Evolutionary conservation across 2,888 invertebrate species (phyloP), one percentile per base, ranked within the genome.

Genomic region (Willowsia nigromaculata): DNA sequence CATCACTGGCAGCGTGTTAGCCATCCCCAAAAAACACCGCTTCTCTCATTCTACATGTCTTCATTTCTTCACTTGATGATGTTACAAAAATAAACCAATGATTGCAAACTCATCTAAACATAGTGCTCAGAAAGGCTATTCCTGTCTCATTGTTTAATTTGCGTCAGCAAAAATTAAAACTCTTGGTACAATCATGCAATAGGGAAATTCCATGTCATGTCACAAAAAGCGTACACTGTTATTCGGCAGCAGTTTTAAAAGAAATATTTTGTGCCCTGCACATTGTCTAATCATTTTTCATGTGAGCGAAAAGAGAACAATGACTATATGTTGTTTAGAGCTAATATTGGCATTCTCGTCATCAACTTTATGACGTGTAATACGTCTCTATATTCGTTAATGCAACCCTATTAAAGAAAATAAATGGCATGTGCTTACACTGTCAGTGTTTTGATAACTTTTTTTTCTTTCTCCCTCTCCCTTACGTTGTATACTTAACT

Each of bases 11-110:
- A 50, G 33, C 62, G 22, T 30, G 1, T 33, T 18, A 50, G 47
- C 68, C 83, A 83, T 68, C 83, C 47, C 27, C 83, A 65, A 83
- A 68, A 50, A 65, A 65, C 18, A 50, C 6, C 13, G 22, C 33
- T 59, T 59, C 6, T 27, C 13, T 74, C 15, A 13, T 74, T 50
- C 50, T 56, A 56, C 18, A 78, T 33, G 33, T 56, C 40, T n/a
- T 37, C 43, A 43, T 43, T 43, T 37, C 25, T 59, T 53, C 15
- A 56, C 6, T 81, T 40, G 0, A 40, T 25, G 56, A 18, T 40
- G 50, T 27, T 47, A 47, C 22, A 50, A 50, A 76, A 76, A 50
- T 71, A 40, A 37, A 40, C 40, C 65, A 18, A 22, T 37, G 37
- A 27, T 27, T 62, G 27, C 2, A 18, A 33, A 65, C 37, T 65